phyloP scores from a whole-genome alignment of 2,888 invertebrate genomes.

The Eupithecia subfuscata region DNA sequence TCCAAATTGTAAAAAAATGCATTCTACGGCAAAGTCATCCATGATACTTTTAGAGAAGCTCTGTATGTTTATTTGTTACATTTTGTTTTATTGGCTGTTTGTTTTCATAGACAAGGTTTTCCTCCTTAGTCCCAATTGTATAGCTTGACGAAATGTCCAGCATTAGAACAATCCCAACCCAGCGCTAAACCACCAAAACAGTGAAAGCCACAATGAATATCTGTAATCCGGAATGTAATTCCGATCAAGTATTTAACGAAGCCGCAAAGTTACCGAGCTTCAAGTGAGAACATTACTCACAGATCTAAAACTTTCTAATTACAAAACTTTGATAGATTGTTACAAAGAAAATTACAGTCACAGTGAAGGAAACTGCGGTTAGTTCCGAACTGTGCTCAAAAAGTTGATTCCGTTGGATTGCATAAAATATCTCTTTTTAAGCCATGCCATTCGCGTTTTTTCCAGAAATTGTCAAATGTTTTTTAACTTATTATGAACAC shows the following conservation, averaged over 20 bases:
- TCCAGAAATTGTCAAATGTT: background rate
- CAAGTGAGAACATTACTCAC: slow-evolving; percentile 38
- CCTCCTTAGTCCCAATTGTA: background rate
- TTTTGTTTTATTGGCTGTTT: background rate
- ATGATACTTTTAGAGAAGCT: too few species aligned
- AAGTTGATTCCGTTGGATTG: background rate
- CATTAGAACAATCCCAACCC: background rate
- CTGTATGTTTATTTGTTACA: too few species aligned
- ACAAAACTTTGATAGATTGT: slow-evolving; percentile 37
- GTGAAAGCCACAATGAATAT: slow-evolving; percentile 7
- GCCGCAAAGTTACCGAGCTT: slow-evolving; percentile 31
- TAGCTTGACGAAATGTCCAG: background rate
- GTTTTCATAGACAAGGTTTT: background rate
- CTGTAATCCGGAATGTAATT: slow-evolving; percentile 31
- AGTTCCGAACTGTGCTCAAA: slow-evolving; percentile 9
- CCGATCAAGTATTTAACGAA: slow-evolving; percentile 33
- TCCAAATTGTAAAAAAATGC: too few species aligned
- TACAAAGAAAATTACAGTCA: slow-evolving; percentile 33
- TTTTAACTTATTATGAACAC: background rate
- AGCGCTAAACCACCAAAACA: slow-evolving; percentile 1
- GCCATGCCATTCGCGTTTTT: background rate
- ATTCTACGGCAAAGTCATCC: too few species aligned
- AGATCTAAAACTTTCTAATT: slow-evolving; percentile 43
- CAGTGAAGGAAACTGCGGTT: slow-evolving; percentile 15
- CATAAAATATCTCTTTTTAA: background rate